phyloP scores from a whole-genome alignment of 2,888 invertebrate genomes.

The Nemurella pictetii region DNA sequence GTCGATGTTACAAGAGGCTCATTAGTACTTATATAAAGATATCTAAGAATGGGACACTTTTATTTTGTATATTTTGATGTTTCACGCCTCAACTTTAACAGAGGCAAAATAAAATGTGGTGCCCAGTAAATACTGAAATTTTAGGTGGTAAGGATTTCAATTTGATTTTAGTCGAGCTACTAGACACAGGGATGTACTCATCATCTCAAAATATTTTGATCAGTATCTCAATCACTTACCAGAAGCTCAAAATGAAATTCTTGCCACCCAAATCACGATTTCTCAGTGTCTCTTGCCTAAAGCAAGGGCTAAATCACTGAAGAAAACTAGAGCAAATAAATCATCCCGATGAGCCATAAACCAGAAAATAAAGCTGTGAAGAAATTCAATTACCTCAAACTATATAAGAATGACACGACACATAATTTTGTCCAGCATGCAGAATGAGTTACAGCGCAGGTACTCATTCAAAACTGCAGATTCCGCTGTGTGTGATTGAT shows the following conservation, averaged over 20 bases:
- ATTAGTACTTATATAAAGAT: not conserved
- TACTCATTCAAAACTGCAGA: not conserved
- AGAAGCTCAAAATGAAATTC: not conserved
- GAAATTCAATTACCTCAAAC: not conserved
- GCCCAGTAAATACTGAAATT: not conserved
- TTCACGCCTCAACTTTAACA: not conserved
- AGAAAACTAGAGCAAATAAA: not conserved
- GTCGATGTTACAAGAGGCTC: too few species aligned
- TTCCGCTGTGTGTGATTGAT: not conserved
- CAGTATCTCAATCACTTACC: too few species aligned
- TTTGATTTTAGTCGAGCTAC: too few species aligned
- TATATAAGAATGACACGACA: not conserved
- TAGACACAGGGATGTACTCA: too few species aligned
- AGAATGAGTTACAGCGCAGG: not conserved
- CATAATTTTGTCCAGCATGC: not conserved
- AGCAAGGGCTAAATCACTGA: not conserved
- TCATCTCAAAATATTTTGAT: too few species aligned
- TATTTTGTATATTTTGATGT: not conserved
- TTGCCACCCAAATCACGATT: not conserved
- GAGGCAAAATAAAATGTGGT: not conserved
- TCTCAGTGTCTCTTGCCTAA: not conserved
- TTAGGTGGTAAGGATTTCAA: not conserved
- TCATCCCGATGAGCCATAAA: not conserved
- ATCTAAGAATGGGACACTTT: not conserved
- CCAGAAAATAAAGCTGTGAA: slow-evolving; percentile 4